Conservation (phyloP, 1,140 invertebrate genomes). For the Hycleus cichorii region DNA sequence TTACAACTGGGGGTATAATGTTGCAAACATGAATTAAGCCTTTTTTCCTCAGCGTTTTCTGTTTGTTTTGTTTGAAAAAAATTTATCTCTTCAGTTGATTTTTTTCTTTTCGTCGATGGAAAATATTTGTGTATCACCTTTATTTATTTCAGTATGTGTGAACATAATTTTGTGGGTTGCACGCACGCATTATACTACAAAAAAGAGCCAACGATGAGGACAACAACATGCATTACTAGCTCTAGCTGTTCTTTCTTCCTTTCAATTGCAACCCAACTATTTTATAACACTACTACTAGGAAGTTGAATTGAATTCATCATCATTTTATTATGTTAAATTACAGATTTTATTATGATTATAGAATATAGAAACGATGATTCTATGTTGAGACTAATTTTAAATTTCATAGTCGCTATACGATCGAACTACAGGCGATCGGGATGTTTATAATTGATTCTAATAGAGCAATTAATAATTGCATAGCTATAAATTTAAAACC, state of each 20-base stretch:
- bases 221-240: no score
- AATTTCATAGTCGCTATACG: not conserved
- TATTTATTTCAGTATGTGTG: slow-evolving; percentile 27
- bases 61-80: no score
- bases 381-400: not conserved
- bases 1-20: slow-evolving; percentile 21
- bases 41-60: slow-evolving; percentile 11
- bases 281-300: not conserved
- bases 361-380: not conserved
- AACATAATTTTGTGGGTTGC: slow-evolving; percentile 26
- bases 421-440: not conserved
- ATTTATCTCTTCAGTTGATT: no score
- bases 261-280: not conserved
- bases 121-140: slow-evolving; percentile 35
- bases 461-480: slow-evolving; percentile 15
- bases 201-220: no score
- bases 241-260: no score
- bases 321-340: no score
- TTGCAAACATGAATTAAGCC: slow-evolving; percentile 24
- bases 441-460: slow-evolving; percentile 8
- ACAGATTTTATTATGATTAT: not conserved
- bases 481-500: not conserved
- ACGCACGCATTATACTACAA: slow-evolving; percentile 19
- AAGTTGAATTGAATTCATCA: no score
- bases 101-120: no score